Base-by-base conservation (phyloP, 2,888 invertebrate genomes). In the Parelbella ahira region DNA sequence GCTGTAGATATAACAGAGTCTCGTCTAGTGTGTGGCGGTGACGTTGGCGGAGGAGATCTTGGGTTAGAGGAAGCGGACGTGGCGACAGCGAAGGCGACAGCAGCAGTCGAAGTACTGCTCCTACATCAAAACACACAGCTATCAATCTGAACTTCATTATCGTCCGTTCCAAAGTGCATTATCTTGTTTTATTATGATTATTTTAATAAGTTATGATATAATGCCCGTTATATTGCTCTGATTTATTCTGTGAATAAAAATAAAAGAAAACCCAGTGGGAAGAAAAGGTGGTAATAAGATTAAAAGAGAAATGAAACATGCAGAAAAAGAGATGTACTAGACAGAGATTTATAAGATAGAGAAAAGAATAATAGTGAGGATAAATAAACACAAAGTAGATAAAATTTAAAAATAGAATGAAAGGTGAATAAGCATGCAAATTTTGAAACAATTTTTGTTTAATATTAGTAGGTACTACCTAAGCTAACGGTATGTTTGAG, bases 51-150 rank as follows among this genome's bases (percentile, higher is more conserved):
- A 8, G 91, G 89, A 39, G 94, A 94, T 10, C 93, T 88, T 1
- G 94, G 94, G 67, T 95, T 95, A 37, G 94, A 93, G 0, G 95
- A 94, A 0, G 93, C 96, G 7, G 96, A 96, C 0, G 96, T 96
- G 3, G 97, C 96, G 21, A 95, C 96, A 2, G 97, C 97, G 74
- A 97, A 97, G 1, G 97, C 97, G 4, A 93, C 93, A 0, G 96
- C 95, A 1, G 97, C 94, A n/a, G 92, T 93, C 0, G 94, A 94
- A 1, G 93, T 94, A 68, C 94, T 94, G 76, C 94, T 94, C 90
- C 94, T 94, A 78, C 23, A 79, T 48, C 53, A 48, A 51, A 8
- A 34, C 23, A 9, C 9, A 30, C 10, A 32, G 39, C 30, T 39
- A 32, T 39, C 32, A 39, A 39, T 39, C 19, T 7, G 19, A 13